Percentiles rank a stretch among this genome's conserved stretches.
phyloP scores from a whole-genome alignment of 1,140 invertebrate genomes.

The Temnothorax curvispinosus region DNA sequence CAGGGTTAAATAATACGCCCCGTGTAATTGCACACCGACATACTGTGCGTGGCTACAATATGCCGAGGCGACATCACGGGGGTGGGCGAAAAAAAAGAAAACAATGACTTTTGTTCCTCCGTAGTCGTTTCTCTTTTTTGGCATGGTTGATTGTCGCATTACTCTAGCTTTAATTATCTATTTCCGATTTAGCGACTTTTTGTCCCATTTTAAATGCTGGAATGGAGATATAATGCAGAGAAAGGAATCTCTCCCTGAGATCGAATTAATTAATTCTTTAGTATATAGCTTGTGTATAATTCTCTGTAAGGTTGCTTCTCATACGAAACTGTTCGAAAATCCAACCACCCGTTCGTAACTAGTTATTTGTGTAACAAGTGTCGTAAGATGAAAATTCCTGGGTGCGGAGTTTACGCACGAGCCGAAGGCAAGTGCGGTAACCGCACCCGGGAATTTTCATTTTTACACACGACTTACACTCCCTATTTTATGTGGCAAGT shows the following conservation, averaged over 20 bases:
- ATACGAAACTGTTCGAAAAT: not conserved
- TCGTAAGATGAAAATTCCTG: too few species aligned
- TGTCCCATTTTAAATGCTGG: not conserved
- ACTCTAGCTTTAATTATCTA: not conserved
- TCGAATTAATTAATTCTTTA: not conserved
- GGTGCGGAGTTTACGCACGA: too few species aligned
- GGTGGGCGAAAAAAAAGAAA: not conserved
- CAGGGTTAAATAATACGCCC: conserved; percentile 79
- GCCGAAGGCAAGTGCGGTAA: too few species aligned
- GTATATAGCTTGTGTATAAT: not conserved
- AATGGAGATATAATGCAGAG: not conserved
- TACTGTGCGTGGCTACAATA: conserved; percentile 38
- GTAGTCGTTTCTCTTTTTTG: not conserved
- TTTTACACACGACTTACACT: too few species aligned
- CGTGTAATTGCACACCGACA: conserved; percentile 72
- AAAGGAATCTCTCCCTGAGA: not conserved
- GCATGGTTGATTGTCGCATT: not conserved
- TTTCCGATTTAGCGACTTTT: not conserved
- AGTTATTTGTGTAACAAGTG: too few species aligned
- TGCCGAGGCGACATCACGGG: conserved; percentile 12
- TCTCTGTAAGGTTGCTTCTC: not conserved
- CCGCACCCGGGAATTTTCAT: too few species aligned
- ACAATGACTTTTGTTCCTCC: not conserved
- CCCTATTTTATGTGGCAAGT: too few species aligned
- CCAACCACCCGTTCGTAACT: not conserved